Evolutionary conservation across 2,797 vertebrate genomes (phyloP), one percentile per base, ranked within the genome.

Genomic region (Notolabrus celidotus): DNA sequence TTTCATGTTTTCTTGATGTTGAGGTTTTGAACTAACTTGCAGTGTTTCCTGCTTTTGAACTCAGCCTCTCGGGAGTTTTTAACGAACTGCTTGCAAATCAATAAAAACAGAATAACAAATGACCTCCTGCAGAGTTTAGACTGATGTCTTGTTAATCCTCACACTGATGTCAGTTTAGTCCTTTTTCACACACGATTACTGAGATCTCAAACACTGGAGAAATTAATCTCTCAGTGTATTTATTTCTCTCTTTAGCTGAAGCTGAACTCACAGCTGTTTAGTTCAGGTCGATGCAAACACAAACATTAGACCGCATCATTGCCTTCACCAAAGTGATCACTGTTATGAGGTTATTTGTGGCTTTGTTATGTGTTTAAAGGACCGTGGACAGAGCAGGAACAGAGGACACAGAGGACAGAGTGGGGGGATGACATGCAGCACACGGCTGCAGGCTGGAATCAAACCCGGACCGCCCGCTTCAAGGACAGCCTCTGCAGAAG

Each of bases 61-160:
- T 53, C 52, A 74, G 63, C 17, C 39, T 46, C 71, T 76, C 7
- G 22, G 47, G 36, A 62, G 31, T 66, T 67, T n/a, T 7, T 20
- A 31, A 17, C 6, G 15, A 6, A 16, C 25, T 54, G 2, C 45
- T 9, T 34, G n/a, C 41, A 39, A 36, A 64, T 46, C 42, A 31
- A 22, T 19, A 27, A 2, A 59, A 80, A 43, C 23, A 50, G 65
- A 75, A 67, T 67, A 50, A 46, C 1, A 57, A 57, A 73, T 67
- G 6, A 36, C n/a, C 41, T 36, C 23, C 25, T 3, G 3, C 45
- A 16, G n/a, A 20, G 53, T 43, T 53, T 59, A 11, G 23, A 12
- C 33, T 23, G 11, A 67, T 36, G 25, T 58, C 19, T 60, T 12
- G 61, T 71, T 58, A 46, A 66, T 56, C 17, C 63, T 61, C 22